Evolutionary conservation across 2,888 invertebrate genomes (phyloP).

Genomic region (Elmis aenea): DNA sequence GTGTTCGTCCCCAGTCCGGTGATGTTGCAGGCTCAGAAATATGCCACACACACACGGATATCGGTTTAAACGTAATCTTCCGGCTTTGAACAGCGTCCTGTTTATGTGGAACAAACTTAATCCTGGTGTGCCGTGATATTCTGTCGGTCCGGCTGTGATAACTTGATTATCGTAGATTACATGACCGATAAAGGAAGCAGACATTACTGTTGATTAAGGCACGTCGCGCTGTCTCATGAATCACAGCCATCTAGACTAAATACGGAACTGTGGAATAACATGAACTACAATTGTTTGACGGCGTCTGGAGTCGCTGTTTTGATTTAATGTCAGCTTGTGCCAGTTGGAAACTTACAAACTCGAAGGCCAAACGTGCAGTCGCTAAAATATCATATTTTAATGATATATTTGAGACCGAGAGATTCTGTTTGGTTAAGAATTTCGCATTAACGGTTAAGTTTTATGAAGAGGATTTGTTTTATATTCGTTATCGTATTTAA

Average conservation of each 20-base stretch:
- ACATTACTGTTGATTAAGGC: slow-evolving; percentile 28
- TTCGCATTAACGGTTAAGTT: too few relatives aligned
- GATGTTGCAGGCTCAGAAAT: too few relatives aligned
- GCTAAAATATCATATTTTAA: too few relatives aligned
- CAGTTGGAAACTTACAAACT: too few relatives aligned
- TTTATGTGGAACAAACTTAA: slow-evolving; percentile 2
- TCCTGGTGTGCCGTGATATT: slow-evolving; percentile 11
- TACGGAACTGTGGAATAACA: slow-evolving; percentile 12
- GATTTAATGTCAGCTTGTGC: too few relatives aligned
- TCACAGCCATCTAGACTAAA: slow-evolving; percentile 17
- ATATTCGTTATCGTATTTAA: too few relatives aligned
- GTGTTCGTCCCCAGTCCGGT: too few relatives aligned
- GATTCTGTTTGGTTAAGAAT: too few relatives aligned
- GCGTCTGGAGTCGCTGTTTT: too few relatives aligned
- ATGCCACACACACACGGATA: background rate
- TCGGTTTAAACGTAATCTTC: slow-evolving; percentile 9
- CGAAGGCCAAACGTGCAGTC: too few relatives aligned
- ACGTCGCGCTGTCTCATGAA: slow-evolving; percentile 20
- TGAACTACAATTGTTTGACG: slow-evolving; percentile 16
- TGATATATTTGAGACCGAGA: too few relatives aligned
- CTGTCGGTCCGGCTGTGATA: slow-evolving; percentile 23
- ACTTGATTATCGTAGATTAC: slow-evolving; percentile 28
- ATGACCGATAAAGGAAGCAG: slow-evolving; percentile 28
- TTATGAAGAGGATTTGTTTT: too few relatives aligned
- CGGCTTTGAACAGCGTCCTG: slow-evolving; percentile 3